Evolutionary conservation across 2,888 invertebrate species (phyloP), one percentile per base, ranked within the genome.

Genomic region (Drosophila eohydei): DNA sequence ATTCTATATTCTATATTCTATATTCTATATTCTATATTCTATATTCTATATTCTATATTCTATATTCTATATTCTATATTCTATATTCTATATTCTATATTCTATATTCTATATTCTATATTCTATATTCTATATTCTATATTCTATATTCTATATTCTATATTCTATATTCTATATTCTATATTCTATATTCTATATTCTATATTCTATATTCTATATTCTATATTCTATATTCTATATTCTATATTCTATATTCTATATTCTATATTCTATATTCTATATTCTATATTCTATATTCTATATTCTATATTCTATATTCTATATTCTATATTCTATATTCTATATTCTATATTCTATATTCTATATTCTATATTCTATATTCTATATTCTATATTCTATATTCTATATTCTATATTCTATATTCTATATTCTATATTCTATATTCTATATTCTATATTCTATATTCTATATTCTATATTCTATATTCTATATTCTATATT

Each of bases 321-420:
- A 48, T 48, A 48, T 48, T 48, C 26, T 48, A 48, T 48, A 30
- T 30, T 48, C 50, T 30, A 50, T 28, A n/a, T 50, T 50, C 50
- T 50, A 50, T 50, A 28, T 14, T 50, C 50, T 50, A 28, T 50
- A 28, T 50, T 50, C 50, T 50, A 50, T 30, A 14, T 43, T 43
- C 43, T 43, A 43, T 21, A 21, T 43, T 44, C 43, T 26, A 44
- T 44, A 26, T 44, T 44, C 43, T 11, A 44, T 44, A 26, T 44
- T 44, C 43, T 26, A 44, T 26, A 21, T 44, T 44, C 43, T 44
- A 44, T 44, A 26, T 44, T 44, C 43, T 44, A 21, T 43, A 21
- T 43, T 44, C 43, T 44, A 44, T 26, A 11, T 44, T 26, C 26
- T 44, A 44, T 26, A 26, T 44, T 44, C 43, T 44, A 44, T 26